These are phyloP conservation scores for Nomada fabriciana DNA, from an alignment of 2,888 invertebrate genomes.

Conservation along the genomic window DNA sequence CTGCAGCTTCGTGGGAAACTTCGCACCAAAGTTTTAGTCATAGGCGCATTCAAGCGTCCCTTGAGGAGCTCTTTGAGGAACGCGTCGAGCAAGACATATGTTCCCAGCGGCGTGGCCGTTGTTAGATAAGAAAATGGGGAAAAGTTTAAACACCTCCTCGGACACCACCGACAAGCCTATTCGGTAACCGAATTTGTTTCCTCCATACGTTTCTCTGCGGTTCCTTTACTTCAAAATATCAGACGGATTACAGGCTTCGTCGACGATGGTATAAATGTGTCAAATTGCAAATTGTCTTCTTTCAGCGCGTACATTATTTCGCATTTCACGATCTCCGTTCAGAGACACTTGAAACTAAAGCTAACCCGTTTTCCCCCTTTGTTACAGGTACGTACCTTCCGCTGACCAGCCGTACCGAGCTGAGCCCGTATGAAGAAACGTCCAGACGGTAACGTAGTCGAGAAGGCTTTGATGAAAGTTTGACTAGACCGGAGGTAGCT, in stretches of 20 bases:
- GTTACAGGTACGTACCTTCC: constrained; percentile 49
- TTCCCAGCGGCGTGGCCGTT: constrained; percentile 24
- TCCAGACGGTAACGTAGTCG: constrained; percentile 40
- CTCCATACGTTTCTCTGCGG: constrained; percentile 37
- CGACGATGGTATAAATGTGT: not conserved
- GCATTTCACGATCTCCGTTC: not conserved
- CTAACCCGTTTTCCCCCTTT: constrained; percentile 23
- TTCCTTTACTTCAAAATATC: too few species aligned
- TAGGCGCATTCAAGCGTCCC: constrained; percentile 28
- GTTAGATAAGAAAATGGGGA: constrained; percentile 67
- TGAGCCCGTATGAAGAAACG: constrained; percentile 13
- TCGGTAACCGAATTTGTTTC: constrained; percentile 60
- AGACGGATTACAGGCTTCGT: too few species aligned
- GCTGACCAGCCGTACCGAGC: not conserved
- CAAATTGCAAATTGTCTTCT: not conserved
- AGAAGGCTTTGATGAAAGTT: constrained; percentile 49
- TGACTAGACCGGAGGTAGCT: constrained; percentile 18
- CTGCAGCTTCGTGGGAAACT: constrained; percentile 56
- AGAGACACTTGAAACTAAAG: not conserved
- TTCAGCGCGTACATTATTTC: not conserved
- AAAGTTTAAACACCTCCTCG: constrained; percentile 63
- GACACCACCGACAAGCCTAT: constrained; percentile 34
- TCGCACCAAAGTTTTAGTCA: constrained; percentile 46
- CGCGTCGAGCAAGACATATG: constrained; percentile 44
- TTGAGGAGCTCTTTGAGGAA: constrained; percentile 21